Evolutionary conservation across 1,140 invertebrate genomes (phyloP), one percentile per base, ranked within the genome.

Genomic region (Drosophila azteca): DNA sequence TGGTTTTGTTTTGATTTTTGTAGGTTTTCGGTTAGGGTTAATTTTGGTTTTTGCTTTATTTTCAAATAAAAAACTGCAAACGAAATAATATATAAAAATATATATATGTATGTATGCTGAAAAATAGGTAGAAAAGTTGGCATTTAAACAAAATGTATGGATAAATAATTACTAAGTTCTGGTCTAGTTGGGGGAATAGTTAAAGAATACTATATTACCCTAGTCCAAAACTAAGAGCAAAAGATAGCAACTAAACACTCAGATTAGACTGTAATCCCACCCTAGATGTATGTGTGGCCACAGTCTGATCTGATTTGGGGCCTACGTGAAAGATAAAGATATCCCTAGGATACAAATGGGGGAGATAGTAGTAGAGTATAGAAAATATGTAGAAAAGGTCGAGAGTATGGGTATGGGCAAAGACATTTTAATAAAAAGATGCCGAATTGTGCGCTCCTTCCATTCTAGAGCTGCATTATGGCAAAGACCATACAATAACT

Each of bases 41-140:
- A 75, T 60, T 80, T 78, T 64, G 55, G 41, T 67, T 65, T 61
- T 70, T 61, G 35, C 54, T 60, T 66, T 17, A 52, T 52, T 55
- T 62, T 75, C 49, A 79, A 84, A 82, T 70, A 50, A 79, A 77
- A 89, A 39, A 88, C 83, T 88, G 83, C 76, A 88, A 88, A 88
- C 84, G 57, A 88, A 89, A 87, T 82, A 88, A 88, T 82, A 79
- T 66, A 50, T 62, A 68, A 60, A 57, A 54, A 69, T 62, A 77
- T 79, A 45, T 77, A 54, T 71, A 63, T 50, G 84, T 88, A 84
- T 39, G 11, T 5, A 39, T 39, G 35, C 35, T 39, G 35, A 39
- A 90, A 90, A 90, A 90, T 87, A 90, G 79, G 87, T 87, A 90
- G 87, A 90, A 90, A 90, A 79, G 44, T 90, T 75, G 57, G 55